Percentiles rank a stretch among this genome's conserved stretches.
Evolutionary conservation across 2,113 vertebrate species (phyloP).

Genomic region (Phoxinus phoxinus): DNA sequence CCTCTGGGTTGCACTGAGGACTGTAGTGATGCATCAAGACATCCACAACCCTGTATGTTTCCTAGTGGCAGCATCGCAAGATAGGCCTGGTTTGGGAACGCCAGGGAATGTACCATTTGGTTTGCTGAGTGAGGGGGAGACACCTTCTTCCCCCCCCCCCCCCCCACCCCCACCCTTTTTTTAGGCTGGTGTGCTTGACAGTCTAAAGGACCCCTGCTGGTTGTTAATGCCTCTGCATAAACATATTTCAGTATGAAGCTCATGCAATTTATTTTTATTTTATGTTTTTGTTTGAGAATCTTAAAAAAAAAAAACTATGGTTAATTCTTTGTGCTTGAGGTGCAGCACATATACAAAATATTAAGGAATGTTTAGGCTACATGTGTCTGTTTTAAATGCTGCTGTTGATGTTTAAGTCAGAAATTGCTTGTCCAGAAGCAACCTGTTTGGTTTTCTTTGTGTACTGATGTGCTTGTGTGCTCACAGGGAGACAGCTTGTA

Average conservation of each 20-base stretch:
- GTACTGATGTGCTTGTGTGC: conserved; percentile 27
- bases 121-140: conserved; percentile 16
- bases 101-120: conserved; percentile 52
- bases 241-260: conserved; percentile 18
- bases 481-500: conserved; percentile 31
- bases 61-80: conserved; percentile 52
- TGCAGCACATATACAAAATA: neutral
- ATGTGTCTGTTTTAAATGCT: neutral
- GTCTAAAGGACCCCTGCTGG: conserved; percentile 56
- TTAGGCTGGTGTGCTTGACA: neutral
- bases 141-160: too few relatives aligned
- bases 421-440: conserved; percentile 1
- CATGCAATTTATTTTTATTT: neutral
- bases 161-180: neutral
- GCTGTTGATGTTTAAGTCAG: neutral
- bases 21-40: conserved; percentile 57
- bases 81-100: conserved; percentile 46
- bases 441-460: conserved; percentile 24
- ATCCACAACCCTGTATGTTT: conserved; percentile 52
- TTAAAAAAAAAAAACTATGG: neutral
- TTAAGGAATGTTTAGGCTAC: neutral
- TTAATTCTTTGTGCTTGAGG: neutral
- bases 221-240: conserved; percentile 38
- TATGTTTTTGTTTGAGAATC: neutral
- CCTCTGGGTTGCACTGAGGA: conserved; percentile 33